phyloP scores from a whole-genome alignment of 2,888 invertebrate species.

The Drymonia ruficornis region DNA sequence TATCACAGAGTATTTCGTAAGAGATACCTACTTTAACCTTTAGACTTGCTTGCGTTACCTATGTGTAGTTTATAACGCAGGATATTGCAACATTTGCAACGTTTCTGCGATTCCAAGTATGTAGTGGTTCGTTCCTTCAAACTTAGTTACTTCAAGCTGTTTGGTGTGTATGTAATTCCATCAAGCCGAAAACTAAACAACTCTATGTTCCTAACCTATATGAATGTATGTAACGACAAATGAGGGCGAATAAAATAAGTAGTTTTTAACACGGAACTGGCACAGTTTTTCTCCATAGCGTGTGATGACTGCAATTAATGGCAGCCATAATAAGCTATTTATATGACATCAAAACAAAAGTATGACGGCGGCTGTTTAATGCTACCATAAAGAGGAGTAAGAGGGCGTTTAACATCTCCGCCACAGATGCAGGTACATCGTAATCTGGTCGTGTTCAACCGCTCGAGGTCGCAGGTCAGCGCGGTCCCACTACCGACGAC shows the following conservation, averaged over 20 bases:
- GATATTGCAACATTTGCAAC: neutral
- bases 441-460: conserved; percentile 50
- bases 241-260: conserved; percentile 38
- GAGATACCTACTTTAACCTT: too few species aligned
- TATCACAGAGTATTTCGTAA: too few species aligned
- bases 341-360: conserved; percentile 69
- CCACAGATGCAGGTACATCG: conserved; percentile 58
- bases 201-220: too few species aligned
- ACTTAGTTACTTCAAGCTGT: too few species aligned
- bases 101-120: neutral
- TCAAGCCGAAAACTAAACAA: too few species aligned
- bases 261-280: conserved; percentile 66
- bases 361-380: conserved; percentile 52
- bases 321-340: conserved; percentile 66
- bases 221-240: conserved; percentile 13
- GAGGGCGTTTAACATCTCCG: conserved; percentile 71
- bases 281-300: conserved; percentile 58
- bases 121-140: too few species aligned
- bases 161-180: too few species aligned
- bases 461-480: conserved; percentile 51
- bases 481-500: conserved; percentile 38
- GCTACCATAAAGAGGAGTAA: conserved; percentile 57
- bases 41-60: neutral
- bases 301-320: conserved; percentile 49
- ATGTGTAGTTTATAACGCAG: neutral